Evolutionary conservation across 2,888 invertebrate genomes (phyloP).

Genomic region (Drosophila neotestacea): DNA sequence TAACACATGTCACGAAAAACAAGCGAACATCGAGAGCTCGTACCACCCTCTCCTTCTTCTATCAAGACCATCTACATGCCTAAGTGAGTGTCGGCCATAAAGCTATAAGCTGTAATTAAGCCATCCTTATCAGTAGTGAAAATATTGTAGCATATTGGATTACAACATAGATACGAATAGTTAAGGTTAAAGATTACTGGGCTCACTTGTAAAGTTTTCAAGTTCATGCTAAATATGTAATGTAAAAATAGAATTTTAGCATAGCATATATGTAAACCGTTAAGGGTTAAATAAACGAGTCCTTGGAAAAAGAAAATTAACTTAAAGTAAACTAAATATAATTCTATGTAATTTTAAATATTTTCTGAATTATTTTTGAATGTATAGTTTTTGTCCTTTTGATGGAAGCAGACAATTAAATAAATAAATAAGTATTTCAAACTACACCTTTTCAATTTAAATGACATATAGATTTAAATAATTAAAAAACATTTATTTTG

Average conservation of each 20-base stretch:
- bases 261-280: no score
- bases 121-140: slow-evolving; percentile 56
- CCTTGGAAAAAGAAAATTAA: no score
- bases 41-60: background rate
- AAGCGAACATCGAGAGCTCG: slow-evolving; percentile 28
- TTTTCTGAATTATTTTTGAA: no score
- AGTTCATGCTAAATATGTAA: background rate
- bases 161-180: slow-evolving; percentile 39
- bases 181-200: background rate
- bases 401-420: no score
- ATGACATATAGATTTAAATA: no score
- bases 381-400: no score
- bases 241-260: background rate
- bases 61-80: slow-evolving; percentile 39
- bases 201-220: background rate
- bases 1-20: slow-evolving; percentile 80
- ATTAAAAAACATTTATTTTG: no score
- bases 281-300: no score
- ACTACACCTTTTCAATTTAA: no score
- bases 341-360: no score
- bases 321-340: no score
- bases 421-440: no score
- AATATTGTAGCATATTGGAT: slow-evolving; percentile 62
- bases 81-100: slow-evolving; percentile 55
- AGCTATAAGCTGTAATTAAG: slow-evolving; percentile 62